Evolutionary conservation across 2,113 vertebrate genomes (phyloP).

Genomic region (Marcusenius ussheri): DNA sequence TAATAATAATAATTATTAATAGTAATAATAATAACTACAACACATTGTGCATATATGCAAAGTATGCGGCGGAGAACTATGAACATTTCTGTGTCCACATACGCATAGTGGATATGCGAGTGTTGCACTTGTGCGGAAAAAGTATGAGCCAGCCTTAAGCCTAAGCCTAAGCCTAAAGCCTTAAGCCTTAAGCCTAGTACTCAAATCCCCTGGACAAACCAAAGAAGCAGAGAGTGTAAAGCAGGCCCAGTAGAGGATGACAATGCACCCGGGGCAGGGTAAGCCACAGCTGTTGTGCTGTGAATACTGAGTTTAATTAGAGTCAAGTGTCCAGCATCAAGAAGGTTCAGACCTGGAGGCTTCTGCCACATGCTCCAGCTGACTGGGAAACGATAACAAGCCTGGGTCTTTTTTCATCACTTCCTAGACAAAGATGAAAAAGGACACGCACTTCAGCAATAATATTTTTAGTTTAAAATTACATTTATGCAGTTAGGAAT

Average conservation of each 20-base stretch:
- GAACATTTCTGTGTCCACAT: no score
- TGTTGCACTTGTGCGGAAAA: no score
- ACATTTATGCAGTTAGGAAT: background rate
- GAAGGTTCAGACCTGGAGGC: constrained; percentile 61
- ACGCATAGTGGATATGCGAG: no score
- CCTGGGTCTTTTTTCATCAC: constrained; percentile 68
- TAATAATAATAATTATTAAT: no score
- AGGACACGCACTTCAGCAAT: background rate
- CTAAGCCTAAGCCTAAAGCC: background rate
- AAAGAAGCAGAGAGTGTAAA: background rate
- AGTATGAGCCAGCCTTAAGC: background rate
- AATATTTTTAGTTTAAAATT: background rate
- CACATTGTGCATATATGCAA: no score
- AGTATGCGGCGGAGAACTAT: no score
- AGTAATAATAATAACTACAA: no score
- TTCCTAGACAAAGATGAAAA: constrained; percentile 55
- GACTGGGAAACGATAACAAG: constrained; percentile 65
- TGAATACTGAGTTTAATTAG: background rate
- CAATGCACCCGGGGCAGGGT: background rate
- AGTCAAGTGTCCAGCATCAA: background rate
- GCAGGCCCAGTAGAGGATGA: no score
- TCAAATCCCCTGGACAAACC: background rate
- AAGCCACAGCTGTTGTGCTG: background rate
- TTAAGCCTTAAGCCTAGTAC: background rate
- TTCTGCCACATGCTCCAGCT: constrained; percentile 60